Base-by-base conservation (phyloP, 2,888 invertebrate genomes). In the Cataglyphis albicans region DNA sequence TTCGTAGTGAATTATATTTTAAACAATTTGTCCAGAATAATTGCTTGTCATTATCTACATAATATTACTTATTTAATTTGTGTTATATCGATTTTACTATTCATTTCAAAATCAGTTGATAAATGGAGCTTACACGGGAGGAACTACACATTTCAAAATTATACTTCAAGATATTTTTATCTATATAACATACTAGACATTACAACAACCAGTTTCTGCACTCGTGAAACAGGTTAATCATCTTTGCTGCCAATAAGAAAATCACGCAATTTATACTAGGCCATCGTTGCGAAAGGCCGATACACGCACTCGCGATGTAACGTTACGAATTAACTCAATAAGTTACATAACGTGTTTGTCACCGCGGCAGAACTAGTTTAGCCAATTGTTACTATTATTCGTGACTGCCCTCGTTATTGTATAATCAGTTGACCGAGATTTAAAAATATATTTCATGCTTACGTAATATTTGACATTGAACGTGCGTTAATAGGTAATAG, bases 321-420 rank as follows among this genome's bases (percentile, higher is more conserved):
- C 68, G 41, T 68, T 57, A 78, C 68, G 78, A 68, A 67, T 78
- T 78, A 78, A 70, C 59, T 7, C 59, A 70, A 70, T 72, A 59
- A 70, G 72, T 84, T 84, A 55, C 61, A 48, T 61, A 84, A 84
- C 55, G 52, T 44, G 59, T 73, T 65, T 82, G 84, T 65, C 52
- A 64, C 32, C 52, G 38, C 29, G 29, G 32, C 44, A 25, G 61
- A 67, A 84, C 81, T 81, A 84, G 81, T 85, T 85, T 70, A 72
- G 35, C 65, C 84, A 85, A 85, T 85, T 85, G 84, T 85, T 74
- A 70, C 84, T 74, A 64, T 84, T 84, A 84, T 84, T 85, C 64
- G 64, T 41, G 44, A 25, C 44, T 61, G 73, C 44, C 25, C 64
- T 81, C 59, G 57, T 83, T 85, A 63, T 57, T 38, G n/a, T 41